Evolutionary conservation across 2,888 invertebrate genomes (phyloP), one percentile per base, ranked within the genome.

Genomic region (Quadroppia sp.): DNA sequence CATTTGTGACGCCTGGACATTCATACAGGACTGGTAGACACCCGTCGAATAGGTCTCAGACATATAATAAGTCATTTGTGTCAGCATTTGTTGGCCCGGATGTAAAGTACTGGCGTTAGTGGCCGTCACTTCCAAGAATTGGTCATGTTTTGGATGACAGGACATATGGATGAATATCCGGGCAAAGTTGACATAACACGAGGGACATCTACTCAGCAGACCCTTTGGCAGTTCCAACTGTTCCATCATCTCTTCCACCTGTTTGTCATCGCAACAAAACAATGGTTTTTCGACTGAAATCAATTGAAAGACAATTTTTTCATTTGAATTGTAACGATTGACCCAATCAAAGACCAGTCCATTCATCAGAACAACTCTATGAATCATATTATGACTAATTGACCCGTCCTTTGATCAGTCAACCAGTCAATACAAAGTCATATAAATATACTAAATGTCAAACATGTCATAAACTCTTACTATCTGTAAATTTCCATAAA

Each of bases 131-230:
- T 88, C 84, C 48, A 92, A 80, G 82, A 89, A 95, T 23, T 86
- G 84, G 76, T 89, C 88, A 82, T 96, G 95, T 2, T 85, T 81
- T 0, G 89, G 87, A 25, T 87, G 86, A 82, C 97, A 97, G 0
- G 92, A 90, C 82, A 94, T 86, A 72, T 88, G 88, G 81, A 97
- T 98, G 79, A 94, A 87, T 79, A 93, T 89, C 77, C 88, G 85
- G 53, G 88, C 85, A 81, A 97, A 89, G 85, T 96, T 96, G 78
- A 87, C 85, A 83, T 89, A 86, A 82, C 97, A 98, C 0, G 91
- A 88, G 0, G 95, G 95, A 82, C 97, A 98, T 72, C 94, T 85
- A 50, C 85, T 84, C 30, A 96, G 83, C 75, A 94, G 20, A 3
- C 20, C 36, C 25, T 40, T 9, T 0, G 73, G 48, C 4, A 40